Conservation (phyloP, 30 jellyfish, hydroid and myxozoan species). For the Aurelia sp. region DNA sequence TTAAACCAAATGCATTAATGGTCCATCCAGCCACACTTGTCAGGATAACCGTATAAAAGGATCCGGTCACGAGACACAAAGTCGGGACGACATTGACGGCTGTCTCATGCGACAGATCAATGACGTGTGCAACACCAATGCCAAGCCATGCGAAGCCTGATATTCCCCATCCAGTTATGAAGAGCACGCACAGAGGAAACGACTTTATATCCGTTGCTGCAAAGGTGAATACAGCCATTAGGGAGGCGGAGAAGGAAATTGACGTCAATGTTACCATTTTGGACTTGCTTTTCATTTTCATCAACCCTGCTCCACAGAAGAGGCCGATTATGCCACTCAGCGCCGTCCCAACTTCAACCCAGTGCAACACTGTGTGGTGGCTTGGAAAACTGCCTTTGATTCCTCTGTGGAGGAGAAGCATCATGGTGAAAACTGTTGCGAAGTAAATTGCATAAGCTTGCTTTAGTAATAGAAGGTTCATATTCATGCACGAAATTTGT, state of each 20-base stretch:
- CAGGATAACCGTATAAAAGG: constrained; percentile 30
- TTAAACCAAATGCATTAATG: constrained; percentile 6
- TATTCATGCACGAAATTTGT: constrained; percentile 21
- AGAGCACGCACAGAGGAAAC: constrained; percentile 7
- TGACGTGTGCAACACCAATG: constrained; percentile 1
- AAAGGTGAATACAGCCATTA: constrained; percentile 13
- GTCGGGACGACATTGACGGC: constrained; percentile 35
- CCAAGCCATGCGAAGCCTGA: constrained; percentile 45
- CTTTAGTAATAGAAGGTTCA: constrained; percentile 6
- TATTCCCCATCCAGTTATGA: constrained; percentile 8
- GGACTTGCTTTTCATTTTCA: not conserved
- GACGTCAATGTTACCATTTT: not conserved
- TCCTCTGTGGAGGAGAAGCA: constrained; percentile 15
- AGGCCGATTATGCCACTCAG: constrained; percentile 16
- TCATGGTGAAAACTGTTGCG: not conserved
- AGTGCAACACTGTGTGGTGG: not conserved
- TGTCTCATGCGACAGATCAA: constrained; percentile 15
- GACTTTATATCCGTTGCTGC: constrained; percentile 9
- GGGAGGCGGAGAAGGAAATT: not conserved
- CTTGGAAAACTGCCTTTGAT: not conserved
- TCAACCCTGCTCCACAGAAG: constrained; percentile 20
- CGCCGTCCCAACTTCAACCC: constrained; percentile 3
- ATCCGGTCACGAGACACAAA: constrained; percentile 13
- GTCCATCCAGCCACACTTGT: constrained; percentile 9
- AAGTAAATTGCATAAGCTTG: constrained; percentile 34